These are phyloP conservation scores for Frankliniella fusca DNA, from an alignment of 2,888 invertebrate genomes.

Conservation along the genomic window DNA sequence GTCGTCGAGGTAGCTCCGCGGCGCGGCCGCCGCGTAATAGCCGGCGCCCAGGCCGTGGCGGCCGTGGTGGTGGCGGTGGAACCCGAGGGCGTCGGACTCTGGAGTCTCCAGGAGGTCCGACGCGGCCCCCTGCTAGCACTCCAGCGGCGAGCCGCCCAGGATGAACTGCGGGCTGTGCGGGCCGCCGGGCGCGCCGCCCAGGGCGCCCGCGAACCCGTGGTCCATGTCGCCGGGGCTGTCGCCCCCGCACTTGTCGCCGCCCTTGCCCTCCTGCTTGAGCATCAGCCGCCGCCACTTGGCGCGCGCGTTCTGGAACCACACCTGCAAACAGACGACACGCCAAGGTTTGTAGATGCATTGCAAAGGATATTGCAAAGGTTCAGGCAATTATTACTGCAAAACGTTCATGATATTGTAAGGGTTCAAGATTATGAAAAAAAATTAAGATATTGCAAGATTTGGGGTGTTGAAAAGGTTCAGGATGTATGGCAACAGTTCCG, in stretches of 20 bases:
- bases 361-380: too few relatives aligned
- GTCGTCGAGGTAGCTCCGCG: conserved; percentile 1
- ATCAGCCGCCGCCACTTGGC: conserved; percentile 91
- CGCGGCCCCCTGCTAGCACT: conserved; percentile 49
- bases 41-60: conserved; percentile 20
- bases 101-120: conserved; percentile 30
- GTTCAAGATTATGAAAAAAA: too few relatives aligned
- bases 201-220: conserved; percentile 55
- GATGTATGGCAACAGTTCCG: too few relatives aligned
- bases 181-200: conserved; percentile 56
- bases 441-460: too few relatives aligned
- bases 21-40: conserved; percentile 30
- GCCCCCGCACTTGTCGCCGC: conserved; percentile 56
- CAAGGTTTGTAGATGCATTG: too few relatives aligned
- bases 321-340: conserved; percentile 58
- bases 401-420: too few relatives aligned
- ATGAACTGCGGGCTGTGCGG: conserved; percentile 52
- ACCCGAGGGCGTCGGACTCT: conserved; percentile 30
- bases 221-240: conserved; percentile 64
- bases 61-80: neutral
- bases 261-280: conserved; percentile 66
- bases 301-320: conserved; percentile 92
- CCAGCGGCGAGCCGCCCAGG: conserved; percentile 58
- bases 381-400: too few relatives aligned
- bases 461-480: too few relatives aligned